Base-by-base conservation (phyloP, 2,113 vertebrate genomes). In the Nibea albiflora region DNA sequence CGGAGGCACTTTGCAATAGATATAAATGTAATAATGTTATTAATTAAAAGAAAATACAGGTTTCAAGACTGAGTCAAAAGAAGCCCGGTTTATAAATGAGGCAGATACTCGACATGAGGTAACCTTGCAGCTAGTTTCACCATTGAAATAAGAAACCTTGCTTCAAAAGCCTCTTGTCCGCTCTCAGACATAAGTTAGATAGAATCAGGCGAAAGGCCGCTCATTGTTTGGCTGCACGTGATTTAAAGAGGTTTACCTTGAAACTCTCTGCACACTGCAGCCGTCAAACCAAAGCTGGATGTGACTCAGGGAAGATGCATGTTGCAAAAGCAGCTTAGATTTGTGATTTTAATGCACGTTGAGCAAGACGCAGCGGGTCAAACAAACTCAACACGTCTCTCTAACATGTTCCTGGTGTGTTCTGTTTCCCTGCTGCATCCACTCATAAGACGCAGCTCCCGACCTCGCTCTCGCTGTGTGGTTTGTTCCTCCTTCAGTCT, bases 81-180 rank as follows among this genome's bases (percentile, higher is more conserved):
- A 24, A 35, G 56, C 11, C 42, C 15, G 7, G 20, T 20, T 61
- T 20, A 24, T 26, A 53, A 39, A 65, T 53, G 52, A 61, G 65
- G 10, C 15, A 3, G 72, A 61, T 44, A 39, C 35, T 49, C 35
- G 14, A 47, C 44, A 24, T 17, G 42, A 65, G 26, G 31, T n/a
- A 24, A 52, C 46, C 53, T 70, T 79, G 53, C 75, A 31, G 28
- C 50, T 6, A 65, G 53, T 74, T 78, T 61, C 64, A 61, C 78
- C 73, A 73, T 17, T 16, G 39, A 47, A 70, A 58, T 79, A 39
- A 63, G 64, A 56, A 62, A 22, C 5, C 54, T 71, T 1, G 10
- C 19, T 64, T 64, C 31, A 44, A 26, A 52, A 72, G 49, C 19
- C 54, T 35, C 10, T 22, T 0, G 4, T 42, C 9, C 0, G 19